Base-by-base conservation (phyloP, 2,888 invertebrate genomes). In the Cheilosia scutellata region DNA sequence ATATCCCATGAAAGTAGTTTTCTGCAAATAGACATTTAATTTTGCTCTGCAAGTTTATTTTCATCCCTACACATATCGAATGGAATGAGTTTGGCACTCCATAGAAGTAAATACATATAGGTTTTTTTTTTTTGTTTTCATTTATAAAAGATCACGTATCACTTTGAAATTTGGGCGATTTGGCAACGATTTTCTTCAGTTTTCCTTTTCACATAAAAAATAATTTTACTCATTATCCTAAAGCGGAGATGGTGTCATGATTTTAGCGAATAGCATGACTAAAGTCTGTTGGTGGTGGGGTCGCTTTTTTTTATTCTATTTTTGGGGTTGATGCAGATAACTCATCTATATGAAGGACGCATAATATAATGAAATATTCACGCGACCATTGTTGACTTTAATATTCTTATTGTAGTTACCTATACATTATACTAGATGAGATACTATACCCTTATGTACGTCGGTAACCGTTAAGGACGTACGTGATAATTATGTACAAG, bases 1-100 rank as follows among this genome's bases (percentile, higher is more conserved):
- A 27, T 66, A 72, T 66, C 33, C 82, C 82, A 72, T 83, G 68
- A 78, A 83, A 78, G 78, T 29, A 60, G 33, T 55, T 66, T 6
- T 57, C 62, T 63, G 47, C 37, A 63, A 63, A 78, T 78, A 78
- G 63, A 78, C 29, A 49, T 62, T 53, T 47, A 53, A 55, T 60
- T 55, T 40, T 71, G 29, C 47, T 71, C 53, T 16, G 53, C 31
- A 13, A 11, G 20, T 65, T 65, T 82, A 82, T 82, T 82, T 82
- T 60, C 71, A 82, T 58, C 40, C 1, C 25, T 60, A 31, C 25
- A 31, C 40, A 58, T 11, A 58, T 58, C 37, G 37, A 76, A 37
- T 75, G 37, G 47, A 75, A 27, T 42, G 9, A 11, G 7, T 60
- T 68, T 62, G 13, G 37, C 47, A 33, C 37, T 51, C 44, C 71